Evolutionary conservation across 2,113 vertebrate species (phyloP), one percentile per base, ranked within the genome.

Genomic region (Nyctereutes procyonoides): DNA sequence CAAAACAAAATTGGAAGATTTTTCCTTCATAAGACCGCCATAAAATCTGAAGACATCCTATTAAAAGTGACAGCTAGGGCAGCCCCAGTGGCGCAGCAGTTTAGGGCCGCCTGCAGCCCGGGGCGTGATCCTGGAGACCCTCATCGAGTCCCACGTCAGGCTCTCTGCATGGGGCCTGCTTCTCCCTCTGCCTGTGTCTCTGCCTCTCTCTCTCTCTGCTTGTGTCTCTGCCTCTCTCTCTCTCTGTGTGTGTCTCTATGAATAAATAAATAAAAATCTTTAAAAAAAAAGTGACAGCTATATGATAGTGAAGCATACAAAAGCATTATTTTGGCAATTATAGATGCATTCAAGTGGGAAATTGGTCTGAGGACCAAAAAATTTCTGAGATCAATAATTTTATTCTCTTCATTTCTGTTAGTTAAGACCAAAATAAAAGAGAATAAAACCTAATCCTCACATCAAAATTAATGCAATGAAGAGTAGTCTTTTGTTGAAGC

Each of bases 1-100:
- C 15, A 6, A 91, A 93, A 77, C 14, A 20, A 88, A 91, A 58
- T 11, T 22, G 30, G 67, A 93, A 56, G 53, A 51, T 26, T 48
- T 62, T 93, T 22, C 60, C 67, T 96, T 93, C 99, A 98, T 99
- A 99, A 97, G 98, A 99, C 83, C 99, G 99, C 96, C 99, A 26
- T 99, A 99, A 99, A 99, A 98, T 99, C 99, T 95, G 99, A 99
- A 99, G 99, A 99, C 48, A 20, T 67, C 28, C 24, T 99, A 99
- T 77, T 99, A 99, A 94, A 92, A 76, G 20, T 76, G 62, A 81
- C 16, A 53, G 14, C 55, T 74, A 6, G 43, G 43, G 43, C 43
- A 43, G 43, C 43, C 43, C 43, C 43, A 1, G 43, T 43, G 43
- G 43, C 43, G 6, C 6, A 43, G 43, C 43, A 7, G 43, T 43